Percentiles rank a stretch among this genome's conserved stretches.
Conservation (phyloP, 2,888 invertebrate species). For the Abrostola triplasia region DNA sequence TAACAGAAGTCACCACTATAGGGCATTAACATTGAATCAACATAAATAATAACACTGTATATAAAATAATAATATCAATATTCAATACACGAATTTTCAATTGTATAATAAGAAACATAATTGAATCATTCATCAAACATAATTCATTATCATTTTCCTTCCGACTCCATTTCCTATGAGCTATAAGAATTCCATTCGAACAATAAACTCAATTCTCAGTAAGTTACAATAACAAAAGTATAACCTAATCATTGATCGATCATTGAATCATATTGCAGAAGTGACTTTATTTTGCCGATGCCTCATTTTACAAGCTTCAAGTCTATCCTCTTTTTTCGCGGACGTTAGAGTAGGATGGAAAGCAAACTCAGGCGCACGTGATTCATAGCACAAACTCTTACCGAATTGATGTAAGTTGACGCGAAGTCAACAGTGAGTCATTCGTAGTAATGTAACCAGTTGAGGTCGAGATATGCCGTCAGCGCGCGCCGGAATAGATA, state of each 20-base stretch:
- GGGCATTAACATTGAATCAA: too few relatives aligned
- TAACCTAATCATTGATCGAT: constrained; percentile 12
- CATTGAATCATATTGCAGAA: constrained; percentile 34
- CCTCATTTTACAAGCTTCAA: constrained; percentile 7
- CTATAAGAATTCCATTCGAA: constrained; percentile 20
- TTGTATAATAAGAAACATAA: too few relatives aligned
- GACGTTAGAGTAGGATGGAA: constrained; percentile 17
- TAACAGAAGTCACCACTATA: too few relatives aligned
- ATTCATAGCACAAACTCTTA: constrained; percentile 60
- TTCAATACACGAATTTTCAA: too few relatives aligned
- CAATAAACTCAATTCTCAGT: constrained; percentile 27
- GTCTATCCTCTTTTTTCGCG: constrained; percentile 14
- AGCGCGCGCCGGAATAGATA: constrained; percentile 29
- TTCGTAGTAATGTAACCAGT: constrained; percentile 43
- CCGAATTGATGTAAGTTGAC: constrained; percentile 70
- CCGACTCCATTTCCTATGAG: constrained; percentile 16
- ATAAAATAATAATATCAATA: too few relatives aligned
- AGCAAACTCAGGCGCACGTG: constrained; percentile 48
- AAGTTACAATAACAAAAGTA: constrained; percentile 13
- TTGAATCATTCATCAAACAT: neutral
- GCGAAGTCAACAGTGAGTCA: constrained; percentile 42
- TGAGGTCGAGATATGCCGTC: constrained; percentile 26
- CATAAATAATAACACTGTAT: too few relatives aligned
- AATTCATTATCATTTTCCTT: constrained; percentile 17
- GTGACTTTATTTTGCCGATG: constrained; percentile 27